Percentiles rank a stretch among this genome's conserved stretches.
Conservation (phyloP, 1,140 invertebrate genomes). For the Lucilia sericata region DNA sequence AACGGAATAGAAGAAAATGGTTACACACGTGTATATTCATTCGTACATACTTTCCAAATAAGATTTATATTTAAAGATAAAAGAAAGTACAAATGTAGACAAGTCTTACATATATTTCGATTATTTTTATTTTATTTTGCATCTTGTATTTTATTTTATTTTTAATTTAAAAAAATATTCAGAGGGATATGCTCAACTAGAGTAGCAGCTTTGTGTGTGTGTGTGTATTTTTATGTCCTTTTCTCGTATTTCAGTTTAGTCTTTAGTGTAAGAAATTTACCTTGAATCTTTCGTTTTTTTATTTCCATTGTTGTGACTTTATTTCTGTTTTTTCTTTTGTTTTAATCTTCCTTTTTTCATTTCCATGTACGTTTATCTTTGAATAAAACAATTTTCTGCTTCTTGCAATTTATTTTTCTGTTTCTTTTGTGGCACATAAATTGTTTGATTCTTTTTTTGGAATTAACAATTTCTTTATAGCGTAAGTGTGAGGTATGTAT, state of each 20-base stretch:
- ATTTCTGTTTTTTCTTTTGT: neutral
- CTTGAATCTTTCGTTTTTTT: neutral
- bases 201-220: neutral
- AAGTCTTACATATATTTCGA: neutral
- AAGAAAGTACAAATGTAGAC: neutral
- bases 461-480: neutral
- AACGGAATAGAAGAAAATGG: neutral
- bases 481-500: too few relatives aligned
- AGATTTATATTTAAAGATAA: neutral
- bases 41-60: neutral
- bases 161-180: too few relatives aligned
- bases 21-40: conserved; percentile 1
- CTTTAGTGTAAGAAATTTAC: conserved; percentile 15
- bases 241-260: neutral
- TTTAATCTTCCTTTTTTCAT: conserved; percentile 18
- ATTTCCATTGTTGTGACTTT: neutral
- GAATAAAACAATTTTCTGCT: neutral
- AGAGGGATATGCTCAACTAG: neutral
- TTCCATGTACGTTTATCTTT: conserved; percentile 5
- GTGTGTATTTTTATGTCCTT: neutral
- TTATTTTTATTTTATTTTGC: neutral
- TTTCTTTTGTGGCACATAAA: neutral
- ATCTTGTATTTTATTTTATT: too few relatives aligned
- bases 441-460: neutral
- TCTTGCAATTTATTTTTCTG: neutral